These are phyloP conservation scores for Aelia acuminata DNA, from an alignment of 2,888 invertebrate genomes.

Conservation along the genomic window DNA sequence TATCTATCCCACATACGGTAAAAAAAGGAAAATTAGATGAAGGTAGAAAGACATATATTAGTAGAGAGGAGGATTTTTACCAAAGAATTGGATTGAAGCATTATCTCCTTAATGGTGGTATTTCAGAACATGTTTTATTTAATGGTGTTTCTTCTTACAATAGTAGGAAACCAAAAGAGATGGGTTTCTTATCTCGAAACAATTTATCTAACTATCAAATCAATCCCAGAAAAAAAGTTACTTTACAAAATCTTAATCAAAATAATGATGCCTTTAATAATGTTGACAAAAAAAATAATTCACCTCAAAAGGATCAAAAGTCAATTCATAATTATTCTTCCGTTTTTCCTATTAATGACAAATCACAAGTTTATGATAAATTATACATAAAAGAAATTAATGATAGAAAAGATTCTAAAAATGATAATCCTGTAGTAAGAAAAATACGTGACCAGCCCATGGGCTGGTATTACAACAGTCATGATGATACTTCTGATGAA, in stretches of 20 bases:
- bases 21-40: constrained; percentile 56
- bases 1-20: not conserved
- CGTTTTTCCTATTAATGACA: not conserved
- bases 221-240: not conserved
- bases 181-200: not conserved
- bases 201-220: not conserved
- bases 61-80: not conserved
- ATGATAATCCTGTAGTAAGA: not conserved
- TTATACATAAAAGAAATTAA: not conserved
- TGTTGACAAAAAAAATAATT: not conserved
- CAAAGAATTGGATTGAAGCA: constrained; percentile 47
- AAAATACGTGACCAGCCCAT: constrained; percentile 43
- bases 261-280: constrained; percentile 18
- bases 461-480: constrained; percentile 44
- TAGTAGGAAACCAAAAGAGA: not conserved
- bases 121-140: constrained; percentile 55
- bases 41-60: constrained; percentile 56
- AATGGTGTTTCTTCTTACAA: constrained; percentile 33
- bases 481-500: constrained; percentile 24
- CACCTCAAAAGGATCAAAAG: constrained; percentile 5
- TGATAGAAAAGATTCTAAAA: constrained; percentile 28
- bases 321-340: not conserved
- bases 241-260: constrained; percentile 4
- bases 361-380: constrained; percentile 30
- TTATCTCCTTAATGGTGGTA: constrained; percentile 40